Evolutionary conservation across 2,797 vertebrate species (phyloP).

Genomic region (Poecilia wingei): DNA sequence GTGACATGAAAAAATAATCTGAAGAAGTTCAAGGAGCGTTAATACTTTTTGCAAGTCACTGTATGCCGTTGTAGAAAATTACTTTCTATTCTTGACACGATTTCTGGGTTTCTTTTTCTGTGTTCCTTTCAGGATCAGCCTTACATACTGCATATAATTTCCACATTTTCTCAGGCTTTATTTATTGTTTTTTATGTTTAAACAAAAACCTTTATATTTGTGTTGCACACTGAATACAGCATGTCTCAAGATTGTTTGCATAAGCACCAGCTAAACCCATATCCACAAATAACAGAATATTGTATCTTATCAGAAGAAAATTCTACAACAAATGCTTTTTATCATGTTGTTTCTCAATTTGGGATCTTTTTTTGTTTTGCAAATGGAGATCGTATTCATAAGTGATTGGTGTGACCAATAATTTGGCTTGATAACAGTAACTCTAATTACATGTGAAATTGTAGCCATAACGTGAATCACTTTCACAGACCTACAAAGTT

Average conservation of each 20-base stretch:
- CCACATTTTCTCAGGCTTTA: not conserved
- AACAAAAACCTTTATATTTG: not conserved
- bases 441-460: conserved; percentile 8
- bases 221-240: not conserved
- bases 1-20: not conserved
- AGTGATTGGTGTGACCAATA: conserved; percentile 44
- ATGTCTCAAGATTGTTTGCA: not conserved
- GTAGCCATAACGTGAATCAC: conserved; percentile 6
- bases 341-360: conserved; percentile 39
- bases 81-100: not conserved
- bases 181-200: not conserved
- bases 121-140: not conserved
- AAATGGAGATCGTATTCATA: conserved; percentile 20
- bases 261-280: conserved; percentile 16
- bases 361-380: conserved; percentile 45
- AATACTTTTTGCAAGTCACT: not conserved
- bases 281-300: conserved; percentile 27
- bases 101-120: not conserved
- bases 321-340: conserved; percentile 46
- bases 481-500: conserved; percentile 1
- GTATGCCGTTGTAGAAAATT: not conserved
- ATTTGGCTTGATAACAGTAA: conserved; percentile 13
- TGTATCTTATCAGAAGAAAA: not conserved
- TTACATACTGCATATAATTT: not conserved
- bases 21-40: not conserved